These are phyloP conservation scores for Sandelia bainsii DNA, from an alignment of 2,797 vertebrate species.

Conservation along the genomic window DNA sequence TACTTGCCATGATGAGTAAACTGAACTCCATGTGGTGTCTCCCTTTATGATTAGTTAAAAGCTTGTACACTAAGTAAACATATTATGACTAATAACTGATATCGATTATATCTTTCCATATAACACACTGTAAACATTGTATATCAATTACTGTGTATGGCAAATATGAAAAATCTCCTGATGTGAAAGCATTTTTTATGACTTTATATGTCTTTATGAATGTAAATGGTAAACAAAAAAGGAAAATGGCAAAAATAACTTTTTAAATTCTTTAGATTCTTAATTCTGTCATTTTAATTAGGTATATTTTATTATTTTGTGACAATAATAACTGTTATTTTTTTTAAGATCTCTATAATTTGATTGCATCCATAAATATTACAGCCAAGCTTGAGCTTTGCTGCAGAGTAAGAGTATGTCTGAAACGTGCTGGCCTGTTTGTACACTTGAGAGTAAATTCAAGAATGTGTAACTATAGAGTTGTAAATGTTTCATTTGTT, in stretches of 20 bases:
- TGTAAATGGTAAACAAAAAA: too few relatives aligned
- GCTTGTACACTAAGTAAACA: neutral
- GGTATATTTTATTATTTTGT: too few relatives aligned
- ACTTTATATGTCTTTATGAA: too few relatives aligned
- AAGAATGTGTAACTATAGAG: conserved; percentile 19
- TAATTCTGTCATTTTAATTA: too few relatives aligned
- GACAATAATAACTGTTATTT: too few relatives aligned
- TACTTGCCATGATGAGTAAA: neutral
- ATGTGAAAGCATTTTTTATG: too few relatives aligned
- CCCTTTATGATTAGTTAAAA: neutral
- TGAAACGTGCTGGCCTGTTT: neutral
- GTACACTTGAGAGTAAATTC: neutral
- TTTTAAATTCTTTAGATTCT: too few relatives aligned
- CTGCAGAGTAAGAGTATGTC: neutral
- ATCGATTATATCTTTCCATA: neutral
- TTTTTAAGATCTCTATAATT: too few relatives aligned
- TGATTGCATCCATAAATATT: neutral
- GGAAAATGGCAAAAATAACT: too few relatives aligned
- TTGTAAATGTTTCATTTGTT: conserved; percentile 53
- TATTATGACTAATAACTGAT: neutral
- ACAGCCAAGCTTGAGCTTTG: neutral
- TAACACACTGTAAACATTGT: too few relatives aligned
- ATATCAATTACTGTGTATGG: too few relatives aligned
- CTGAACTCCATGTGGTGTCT: neutral
- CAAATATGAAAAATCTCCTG: neutral